These are phyloP conservation scores for Poecile montanus DNA, from an alignment of 2,797 vertebrate genomes.

Conservation along the genomic window DNA sequence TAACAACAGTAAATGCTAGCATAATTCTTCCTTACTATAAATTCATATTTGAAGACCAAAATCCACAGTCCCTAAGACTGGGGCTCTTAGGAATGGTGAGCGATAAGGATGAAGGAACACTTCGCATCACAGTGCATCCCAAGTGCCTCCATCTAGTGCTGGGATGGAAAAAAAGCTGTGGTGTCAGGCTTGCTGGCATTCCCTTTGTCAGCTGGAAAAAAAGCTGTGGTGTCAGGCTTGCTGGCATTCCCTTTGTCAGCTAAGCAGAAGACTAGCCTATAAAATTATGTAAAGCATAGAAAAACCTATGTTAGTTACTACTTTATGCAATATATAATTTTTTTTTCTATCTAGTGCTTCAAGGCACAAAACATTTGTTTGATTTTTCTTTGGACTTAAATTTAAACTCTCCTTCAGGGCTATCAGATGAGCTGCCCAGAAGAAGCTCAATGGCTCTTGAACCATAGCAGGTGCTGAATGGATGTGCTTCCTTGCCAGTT, in stretches of 20 bases:
- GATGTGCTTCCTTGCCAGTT: background rate
- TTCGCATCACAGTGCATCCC: background rate
- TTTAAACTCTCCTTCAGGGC: constrained; percentile 10
- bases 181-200: background rate
- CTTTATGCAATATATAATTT: background rate
- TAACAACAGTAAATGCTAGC: background rate
- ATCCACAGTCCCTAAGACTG: background rate
- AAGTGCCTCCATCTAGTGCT: background rate
- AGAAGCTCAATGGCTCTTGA: constrained; percentile 11
- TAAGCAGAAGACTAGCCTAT: background rate
- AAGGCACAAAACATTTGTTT: background rate
- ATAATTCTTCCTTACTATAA: background rate
- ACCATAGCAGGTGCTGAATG: constrained; percentile 1
- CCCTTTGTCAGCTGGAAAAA: too few species aligned
- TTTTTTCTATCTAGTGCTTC: background rate
- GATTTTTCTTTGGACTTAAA: background rate
- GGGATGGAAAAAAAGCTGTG: background rate
- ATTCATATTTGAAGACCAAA: background rate
- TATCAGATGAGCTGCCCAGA: constrained; percentile 9
- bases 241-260: background rate
- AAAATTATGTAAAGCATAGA: background rate
- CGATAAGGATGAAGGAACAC: background rate
- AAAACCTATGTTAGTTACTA: background rate
- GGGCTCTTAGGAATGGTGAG: background rate
- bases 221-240: background rate